Conservation (phyloP, 2,797 vertebrate species). For the Tinamus major region DNA sequence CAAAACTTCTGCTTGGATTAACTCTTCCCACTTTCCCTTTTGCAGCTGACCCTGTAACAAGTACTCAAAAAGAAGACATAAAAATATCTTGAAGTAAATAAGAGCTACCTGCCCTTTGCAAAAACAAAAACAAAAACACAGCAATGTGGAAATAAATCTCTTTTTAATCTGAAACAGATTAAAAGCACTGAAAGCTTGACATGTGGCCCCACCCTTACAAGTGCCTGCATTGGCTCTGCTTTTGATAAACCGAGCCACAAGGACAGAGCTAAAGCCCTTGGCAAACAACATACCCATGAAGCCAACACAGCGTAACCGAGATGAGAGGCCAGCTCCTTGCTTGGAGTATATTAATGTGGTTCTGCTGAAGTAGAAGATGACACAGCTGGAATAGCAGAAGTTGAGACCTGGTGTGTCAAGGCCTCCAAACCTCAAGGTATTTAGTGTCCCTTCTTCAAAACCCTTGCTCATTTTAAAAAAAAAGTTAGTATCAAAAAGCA, state of each 20-base stretch:
- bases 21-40: conserved; percentile 39
- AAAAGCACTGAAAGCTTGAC: conserved; percentile 25
- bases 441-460: neutral
- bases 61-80: neutral
- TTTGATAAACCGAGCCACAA: neutral
- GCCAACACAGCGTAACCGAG: neutral
- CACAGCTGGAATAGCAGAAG: neutral
- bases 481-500: neutral
- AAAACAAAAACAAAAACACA: neutral
- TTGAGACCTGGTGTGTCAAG: accelerated
- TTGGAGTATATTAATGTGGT: neutral
- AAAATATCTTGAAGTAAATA: conserved; percentile 33
- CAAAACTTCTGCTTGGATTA: conserved; percentile 42
- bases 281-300: neutral
- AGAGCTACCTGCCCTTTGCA: conserved; percentile 48
- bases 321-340: neutral
- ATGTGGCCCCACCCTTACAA: neutral
- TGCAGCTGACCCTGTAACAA: neutral
- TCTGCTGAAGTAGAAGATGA: neutral
- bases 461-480: neutral
- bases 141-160: neutral
- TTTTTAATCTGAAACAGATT: conserved; percentile 62
- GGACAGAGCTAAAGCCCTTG: conserved; percentile 15
- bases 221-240: neutral
- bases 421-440: neutral